A percentile compares a stretch with the other conserved stretches of the same genome.
Conservation (phyloP, 2,797 vertebrate species). For the Brachyalestes nurse region DNA sequence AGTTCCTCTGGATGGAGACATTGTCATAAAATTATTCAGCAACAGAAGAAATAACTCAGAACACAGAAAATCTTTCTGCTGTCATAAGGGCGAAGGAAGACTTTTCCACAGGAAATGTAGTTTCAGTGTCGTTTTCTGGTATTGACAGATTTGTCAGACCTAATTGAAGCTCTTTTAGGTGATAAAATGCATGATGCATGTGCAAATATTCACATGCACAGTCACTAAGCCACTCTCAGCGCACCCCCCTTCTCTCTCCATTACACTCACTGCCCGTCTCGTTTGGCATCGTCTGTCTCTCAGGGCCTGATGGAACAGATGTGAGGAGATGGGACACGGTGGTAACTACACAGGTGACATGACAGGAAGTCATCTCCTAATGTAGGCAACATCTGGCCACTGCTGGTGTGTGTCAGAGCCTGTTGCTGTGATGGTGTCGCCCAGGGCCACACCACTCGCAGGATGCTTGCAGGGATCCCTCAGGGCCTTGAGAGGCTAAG, state of each 20-base stretch:
- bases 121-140: background rate
- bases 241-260: conserved; percentile 28
- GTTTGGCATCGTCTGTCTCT: conserved; percentile 1
- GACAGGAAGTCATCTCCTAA: conserved; percentile 77
- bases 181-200: background rate
- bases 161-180: background rate
- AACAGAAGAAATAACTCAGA: background rate
- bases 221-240: background rate
- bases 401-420: conserved; percentile 67
- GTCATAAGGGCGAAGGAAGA: too few species aligned
- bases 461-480: background rate
- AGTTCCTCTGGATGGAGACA: conserved; percentile 60
- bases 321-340: conserved; percentile 74
- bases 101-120: background rate
- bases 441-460: conserved; percentile 62
- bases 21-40: conserved; percentile 35
- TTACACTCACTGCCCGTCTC: background rate
- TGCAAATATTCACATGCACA: background rate
- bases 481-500: background rate
- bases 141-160: background rate
- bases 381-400: conserved; percentile 82
- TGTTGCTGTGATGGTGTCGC: conserved; percentile 64
- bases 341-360: conserved; percentile 74
- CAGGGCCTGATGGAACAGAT: conserved; percentile 74
- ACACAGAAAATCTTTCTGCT: background rate